Evolutionary conservation across 1,140 invertebrate genomes (phyloP), one percentile per base, ranked within the genome.

Genomic region (Dendrolimus kikuchii): DNA sequence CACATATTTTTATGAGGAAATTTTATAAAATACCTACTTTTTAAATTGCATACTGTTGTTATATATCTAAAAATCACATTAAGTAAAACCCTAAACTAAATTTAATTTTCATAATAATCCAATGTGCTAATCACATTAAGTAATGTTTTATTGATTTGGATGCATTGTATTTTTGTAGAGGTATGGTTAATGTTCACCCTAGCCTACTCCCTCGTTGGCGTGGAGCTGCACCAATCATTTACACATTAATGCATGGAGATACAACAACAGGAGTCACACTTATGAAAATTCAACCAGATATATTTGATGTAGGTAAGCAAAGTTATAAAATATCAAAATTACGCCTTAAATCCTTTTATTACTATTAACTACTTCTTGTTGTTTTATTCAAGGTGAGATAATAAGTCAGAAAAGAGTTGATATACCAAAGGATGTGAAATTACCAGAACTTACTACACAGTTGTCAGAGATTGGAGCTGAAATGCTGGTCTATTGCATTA

Each of bases 201-300:
- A 98, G 96, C 85, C 76, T 99, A 40, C 78, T 99, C 62, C 98
- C 98, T 38, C 89, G 94, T 59, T 99, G 96, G 95, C 88, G 97
- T 81, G 98, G 98, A 40, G 95, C 97, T 45, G 92, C 95, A 7
- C 96, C 96, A 4, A 92, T 98, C 46, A 89, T 93, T 59, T 90
- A 96, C 84, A 90, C 95, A n/a, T 58, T 88, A n/a, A 47, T 87
- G 53, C 92, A 94, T 88, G 95, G 95, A 38, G 97, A 99, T 75
- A 64, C 74, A 37, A 81, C 89, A 51, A 96, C 96, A 36, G 98
- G 98, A 41, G 88, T 99, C 38, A 93, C 95, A 4, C 91, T 99
- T 39, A 98, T 98, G 93, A 92, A 91, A 84, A 95, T 99, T 51
- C 90, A 91, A 68, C 93, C 96, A 23, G 89, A 95, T 76, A 91